Evolutionary conservation across 2,888 invertebrate species (phyloP).

Genomic region (Thymelicus sylvestris): DNA sequence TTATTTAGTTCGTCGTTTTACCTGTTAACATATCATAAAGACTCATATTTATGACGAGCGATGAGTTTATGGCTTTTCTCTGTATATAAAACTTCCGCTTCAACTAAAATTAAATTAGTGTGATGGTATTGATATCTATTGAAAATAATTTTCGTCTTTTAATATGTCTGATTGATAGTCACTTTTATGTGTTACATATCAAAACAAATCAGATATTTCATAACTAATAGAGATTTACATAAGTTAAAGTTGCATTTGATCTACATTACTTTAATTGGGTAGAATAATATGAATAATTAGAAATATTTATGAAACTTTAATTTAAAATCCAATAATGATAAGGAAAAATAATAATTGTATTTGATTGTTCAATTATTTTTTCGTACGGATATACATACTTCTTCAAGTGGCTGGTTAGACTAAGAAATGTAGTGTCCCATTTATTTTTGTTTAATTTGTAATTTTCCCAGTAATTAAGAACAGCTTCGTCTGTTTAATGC

Average conservation of each 20-base stretch:
- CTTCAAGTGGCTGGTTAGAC: conserved; percentile 39
- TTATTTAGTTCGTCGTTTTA: conserved; percentile 45
- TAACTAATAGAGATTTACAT: not conserved
- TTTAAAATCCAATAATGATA: too few species aligned
- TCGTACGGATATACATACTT: conserved; percentile 19
- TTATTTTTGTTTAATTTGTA: conserved; percentile 79
- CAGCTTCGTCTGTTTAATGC: conserved; percentile 78
- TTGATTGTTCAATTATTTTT: not conserved
- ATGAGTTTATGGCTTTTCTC: conserved; percentile 54
- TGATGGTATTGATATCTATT: conserved; percentile 20
- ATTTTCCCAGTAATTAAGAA: conserved; percentile 82
- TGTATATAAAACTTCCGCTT: conserved; percentile 56
- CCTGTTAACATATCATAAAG: conserved; percentile 52
- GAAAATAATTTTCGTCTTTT: conserved; percentile 22
- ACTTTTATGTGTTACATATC: not conserved
- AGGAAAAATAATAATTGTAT: too few species aligned
- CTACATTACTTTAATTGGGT: not conserved
- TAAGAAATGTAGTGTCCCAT: conserved; percentile 54
- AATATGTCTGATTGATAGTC: conserved; percentile 35
- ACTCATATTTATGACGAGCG: conserved; percentile 51
- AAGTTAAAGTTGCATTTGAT: not conserved
- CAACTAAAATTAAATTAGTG: conserved; percentile 38
- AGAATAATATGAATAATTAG: not conserved
- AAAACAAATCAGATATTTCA: conserved; percentile 1
- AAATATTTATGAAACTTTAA: too few species aligned